A percentile compares a stretch with the other conserved stretches of the same genome.
These are phyloP conservation scores for Vultur gryphus DNA, from an alignment of 2,797 vertebrate species.

Conservation along the genomic window DNA sequence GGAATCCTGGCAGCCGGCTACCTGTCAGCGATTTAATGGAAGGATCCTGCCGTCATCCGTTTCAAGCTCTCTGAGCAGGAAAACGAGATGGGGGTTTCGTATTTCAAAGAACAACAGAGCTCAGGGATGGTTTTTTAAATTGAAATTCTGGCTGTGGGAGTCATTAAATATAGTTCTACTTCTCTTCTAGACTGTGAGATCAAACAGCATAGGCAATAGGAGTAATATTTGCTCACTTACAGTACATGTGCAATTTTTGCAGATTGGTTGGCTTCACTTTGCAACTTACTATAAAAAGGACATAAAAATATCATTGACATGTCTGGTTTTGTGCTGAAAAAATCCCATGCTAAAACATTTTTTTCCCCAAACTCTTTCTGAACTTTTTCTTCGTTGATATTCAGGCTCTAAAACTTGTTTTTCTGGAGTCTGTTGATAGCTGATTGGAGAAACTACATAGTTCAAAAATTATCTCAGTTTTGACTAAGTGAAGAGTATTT, in stretches of 20 bases:
- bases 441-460: not conserved
- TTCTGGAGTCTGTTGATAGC: not conserved
- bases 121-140: not conserved
- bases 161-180: conserved; percentile 40
- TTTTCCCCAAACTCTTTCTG: not conserved
- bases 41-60: not conserved
- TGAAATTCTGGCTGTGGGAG: not conserved
- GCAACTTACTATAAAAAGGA: not conserved
- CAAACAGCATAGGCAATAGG: not conserved
- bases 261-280: conserved; percentile 48
- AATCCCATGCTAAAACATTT: not conserved
- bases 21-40: not conserved
- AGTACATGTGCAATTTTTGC: conserved; percentile 22
- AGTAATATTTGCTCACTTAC: conserved; percentile 25
- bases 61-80: not conserved
- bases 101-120: conserved; percentile 34
- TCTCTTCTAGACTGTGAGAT: conserved; percentile 25
- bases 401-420: not conserved
- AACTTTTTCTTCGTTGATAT: conserved; percentile 21
- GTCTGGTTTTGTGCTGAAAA: conserved; percentile 40
- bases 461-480: not conserved
- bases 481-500: not conserved
- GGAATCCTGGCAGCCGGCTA: not conserved
- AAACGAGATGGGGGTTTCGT: not conserved
- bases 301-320: conserved; percentile 32